Percentiles rank a stretch among this genome's conserved stretches.
These are phyloP conservation scores for Telenomus remus DNA, from an alignment of 1,140 invertebrate species.

Conservation along the genomic window DNA sequence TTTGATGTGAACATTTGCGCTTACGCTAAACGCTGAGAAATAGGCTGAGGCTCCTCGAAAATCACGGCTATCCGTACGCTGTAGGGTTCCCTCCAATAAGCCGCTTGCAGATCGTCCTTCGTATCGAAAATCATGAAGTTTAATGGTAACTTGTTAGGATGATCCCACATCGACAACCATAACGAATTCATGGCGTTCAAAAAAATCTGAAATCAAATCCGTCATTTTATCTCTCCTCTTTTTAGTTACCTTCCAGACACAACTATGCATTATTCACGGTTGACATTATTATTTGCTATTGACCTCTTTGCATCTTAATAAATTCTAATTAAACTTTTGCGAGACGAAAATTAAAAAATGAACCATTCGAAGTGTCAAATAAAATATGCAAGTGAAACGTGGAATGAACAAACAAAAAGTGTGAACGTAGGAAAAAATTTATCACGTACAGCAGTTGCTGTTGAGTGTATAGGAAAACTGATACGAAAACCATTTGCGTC, in stretches of 20 bases:
- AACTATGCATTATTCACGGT: no score
- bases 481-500: not conserved
- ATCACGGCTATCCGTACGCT: slow-evolving; percentile 82
- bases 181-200: slow-evolving; percentile 79
- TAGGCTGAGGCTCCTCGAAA: slow-evolving; percentile 78
- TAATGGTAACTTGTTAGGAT: slow-evolving; percentile 76
- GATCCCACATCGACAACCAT: slow-evolving; percentile 75
- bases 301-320: slow-evolving; percentile 9
- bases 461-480: not conserved
- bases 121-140: slow-evolving; percentile 80
- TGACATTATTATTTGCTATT: no score
- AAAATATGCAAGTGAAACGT: no score
- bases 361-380: not conserved
- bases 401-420: no score
- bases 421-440: no score
- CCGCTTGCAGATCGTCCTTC: slow-evolving; percentile 81
- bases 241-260: no score
- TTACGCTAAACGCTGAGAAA: slow-evolving; percentile 77
- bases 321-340: not conserved
- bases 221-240: no score
- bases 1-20: slow-evolving; percentile 13
- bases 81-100: slow-evolving; percentile 81
- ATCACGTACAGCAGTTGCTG: no score
- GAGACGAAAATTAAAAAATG: not conserved
- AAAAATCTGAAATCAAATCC: slow-evolving; percentile 76